Percentiles rank a stretch among this genome's conserved stretches.
phyloP scores from a whole-genome alignment of 2,888 invertebrate genomes.

The Andrena trimmerana region DNA sequence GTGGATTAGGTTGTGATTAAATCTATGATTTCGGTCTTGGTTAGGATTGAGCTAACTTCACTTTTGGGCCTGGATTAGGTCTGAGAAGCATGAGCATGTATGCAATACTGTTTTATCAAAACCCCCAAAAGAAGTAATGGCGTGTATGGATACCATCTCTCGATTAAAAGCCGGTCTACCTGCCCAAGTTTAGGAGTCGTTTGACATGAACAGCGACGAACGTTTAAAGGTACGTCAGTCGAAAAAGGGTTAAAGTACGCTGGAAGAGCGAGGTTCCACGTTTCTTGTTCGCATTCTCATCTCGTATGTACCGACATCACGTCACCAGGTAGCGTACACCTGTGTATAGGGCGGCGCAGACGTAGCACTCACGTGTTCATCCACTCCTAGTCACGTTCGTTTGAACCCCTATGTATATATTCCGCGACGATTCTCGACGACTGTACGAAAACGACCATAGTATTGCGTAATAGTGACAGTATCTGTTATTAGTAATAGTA shows the following conservation, averaged over 20 bases:
- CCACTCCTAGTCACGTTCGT: conserved; percentile 8
- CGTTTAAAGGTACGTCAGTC: conserved; percentile 39
- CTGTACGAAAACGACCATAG: conserved; percentile 33
- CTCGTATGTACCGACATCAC: conserved; percentile 40
- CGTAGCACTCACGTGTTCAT: conserved; percentile 25
- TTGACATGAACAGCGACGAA: conserved; percentile 20
- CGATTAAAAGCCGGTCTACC: background rate
- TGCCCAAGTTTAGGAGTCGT: background rate
- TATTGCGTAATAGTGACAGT: conserved; percentile 23
- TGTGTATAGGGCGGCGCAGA: conserved; percentile 51
- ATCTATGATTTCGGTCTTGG: background rate
- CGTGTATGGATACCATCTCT: background rate
- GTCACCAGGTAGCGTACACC: conserved; percentile 52
- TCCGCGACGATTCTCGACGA: conserved; percentile 23
- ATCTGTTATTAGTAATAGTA: conserved; percentile 40
- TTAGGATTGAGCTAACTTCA: background rate
- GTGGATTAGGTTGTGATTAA: background rate
- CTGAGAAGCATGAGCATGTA: background rate
- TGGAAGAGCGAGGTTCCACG: conserved; percentile 49
- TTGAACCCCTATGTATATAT: background rate
- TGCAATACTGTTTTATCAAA: background rate
- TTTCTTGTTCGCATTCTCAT: conserved; percentile 8
- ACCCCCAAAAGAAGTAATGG: background rate
- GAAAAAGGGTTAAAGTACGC: conserved; percentile 9
- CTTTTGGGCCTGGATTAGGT: background rate